phyloP scores from a whole-genome alignment of 2,113 vertebrate genomes.

The Tursiops truncatus region DNA sequence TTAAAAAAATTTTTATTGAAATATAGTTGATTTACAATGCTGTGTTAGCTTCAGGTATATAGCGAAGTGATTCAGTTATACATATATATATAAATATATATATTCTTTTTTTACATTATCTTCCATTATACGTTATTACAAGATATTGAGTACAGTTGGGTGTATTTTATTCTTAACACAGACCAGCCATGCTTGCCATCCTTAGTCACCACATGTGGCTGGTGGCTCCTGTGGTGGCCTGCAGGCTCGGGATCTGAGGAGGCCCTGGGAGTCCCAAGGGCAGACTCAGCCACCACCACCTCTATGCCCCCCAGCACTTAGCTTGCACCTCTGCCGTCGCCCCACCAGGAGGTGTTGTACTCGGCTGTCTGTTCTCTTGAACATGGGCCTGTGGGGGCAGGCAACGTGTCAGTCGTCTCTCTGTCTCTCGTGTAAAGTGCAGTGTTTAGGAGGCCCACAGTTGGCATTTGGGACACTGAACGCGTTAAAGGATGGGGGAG shows the following conservation, averaged over 20 bases:
- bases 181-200: background rate
- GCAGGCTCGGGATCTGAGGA: background rate
- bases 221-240: background rate
- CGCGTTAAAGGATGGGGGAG: background rate
- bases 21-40: background rate
- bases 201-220: background rate
- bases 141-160: background rate
- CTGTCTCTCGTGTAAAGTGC: background rate
- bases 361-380: background rate
- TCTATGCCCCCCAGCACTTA: background rate
- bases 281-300: background rate
- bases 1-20: background rate
- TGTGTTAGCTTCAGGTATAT: background rate
- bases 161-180: background rate
- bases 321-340: background rate
- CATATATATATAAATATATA: background rate
- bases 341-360: accelerated
- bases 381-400: background rate
- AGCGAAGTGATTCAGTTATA: background rate
- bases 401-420: background rate
- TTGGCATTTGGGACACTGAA: background rate
- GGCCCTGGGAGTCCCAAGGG: background rate
- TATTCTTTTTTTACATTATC: background rate
- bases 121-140: background rate
- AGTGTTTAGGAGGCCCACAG: background rate